phyloP scores from a whole-genome alignment of 1,140 invertebrate genomes.

The Phortica variegata region DNA sequence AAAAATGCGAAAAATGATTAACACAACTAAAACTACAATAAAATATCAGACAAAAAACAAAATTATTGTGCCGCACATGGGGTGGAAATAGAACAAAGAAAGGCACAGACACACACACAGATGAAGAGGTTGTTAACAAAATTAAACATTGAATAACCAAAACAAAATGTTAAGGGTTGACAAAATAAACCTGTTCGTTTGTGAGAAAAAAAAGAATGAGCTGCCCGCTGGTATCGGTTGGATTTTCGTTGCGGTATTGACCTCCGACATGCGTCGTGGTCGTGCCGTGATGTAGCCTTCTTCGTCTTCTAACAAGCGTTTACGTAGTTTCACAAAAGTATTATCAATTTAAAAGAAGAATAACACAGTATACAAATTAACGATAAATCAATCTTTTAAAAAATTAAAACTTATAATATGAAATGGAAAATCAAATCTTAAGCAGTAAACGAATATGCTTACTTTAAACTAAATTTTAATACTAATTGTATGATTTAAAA shows the following conservation, averaged over 20 bases:
- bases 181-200: conserved; percentile 78
- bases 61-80: too few species aligned
- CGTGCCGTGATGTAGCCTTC: conserved; percentile 72
- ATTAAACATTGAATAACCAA: too few species aligned
- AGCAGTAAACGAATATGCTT: conserved; percentile 6
- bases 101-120: neutral
- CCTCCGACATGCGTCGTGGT: conserved; percentile 88
- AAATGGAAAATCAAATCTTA: conserved; percentile 11
- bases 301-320: conserved; percentile 57
- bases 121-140: neutral
- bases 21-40: too few species aligned
- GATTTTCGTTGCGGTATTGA: conserved; percentile 78
- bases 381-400: conserved; percentile 39
- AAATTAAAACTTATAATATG: conserved; percentile 36
- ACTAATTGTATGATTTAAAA: conserved; percentile 1
- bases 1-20: too few species aligned
- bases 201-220: conserved; percentile 96
- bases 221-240: conserved; percentile 92
- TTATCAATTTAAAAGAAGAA: neutral
- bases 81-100: too few species aligned
- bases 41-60: too few species aligned
- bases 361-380: neutral
- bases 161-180: conserved; percentile 4
- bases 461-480: conserved; percentile 7
- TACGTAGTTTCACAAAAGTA: conserved; percentile 45